These are phyloP conservation scores for Danio tinwini DNA, from an alignment of 2,797 vertebrate species.

Conservation along the genomic window DNA sequence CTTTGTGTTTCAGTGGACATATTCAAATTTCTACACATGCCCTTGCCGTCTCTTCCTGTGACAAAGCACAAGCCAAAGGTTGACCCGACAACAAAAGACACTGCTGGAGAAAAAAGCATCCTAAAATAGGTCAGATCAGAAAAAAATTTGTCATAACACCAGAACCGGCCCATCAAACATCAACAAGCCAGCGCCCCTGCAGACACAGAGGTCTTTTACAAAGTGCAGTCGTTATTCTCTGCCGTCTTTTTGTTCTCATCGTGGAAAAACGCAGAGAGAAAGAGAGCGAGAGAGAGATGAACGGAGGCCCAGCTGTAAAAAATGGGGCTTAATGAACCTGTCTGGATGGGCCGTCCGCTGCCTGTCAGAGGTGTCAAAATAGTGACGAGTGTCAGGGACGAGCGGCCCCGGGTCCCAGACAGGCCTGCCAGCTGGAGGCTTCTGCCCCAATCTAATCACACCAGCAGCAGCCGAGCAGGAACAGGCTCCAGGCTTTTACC, in stretches of 20 bases:
- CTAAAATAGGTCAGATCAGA: slow-evolving; percentile 87
- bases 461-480: slow-evolving; percentile 65
- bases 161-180: slow-evolving; percentile 87
- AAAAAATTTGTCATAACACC: slow-evolving; percentile 94
- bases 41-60: slow-evolving; percentile 79
- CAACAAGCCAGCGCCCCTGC: slow-evolving; percentile 83
- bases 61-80: slow-evolving; percentile 87
- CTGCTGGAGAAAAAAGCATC: slow-evolving; percentile 76
- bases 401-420: slow-evolving; percentile 97
- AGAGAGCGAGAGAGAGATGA: slow-evolving; percentile 60
- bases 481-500: slow-evolving; percentile 35
- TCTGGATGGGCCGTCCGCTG: slow-evolving; percentile 98
- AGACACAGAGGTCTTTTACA: slow-evolving; percentile 84
- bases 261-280: slow-evolving; percentile 26
- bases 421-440: slow-evolving; percentile 99
- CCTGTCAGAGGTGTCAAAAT: slow-evolving; percentile 99
- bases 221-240: slow-evolving; percentile 82
- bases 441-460: slow-evolving; percentile 99
- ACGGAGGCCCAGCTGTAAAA: slow-evolving; percentile 96
- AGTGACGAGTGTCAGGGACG: slow-evolving; percentile 98
- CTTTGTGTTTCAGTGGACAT: slow-evolving; percentile 3
- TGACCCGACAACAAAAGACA: slow-evolving; percentile 78
- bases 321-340: slow-evolving; percentile 99
- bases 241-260: slow-evolving; percentile 46
- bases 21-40: slow-evolving; percentile 45